Evolutionary conservation across 2,113 vertebrate species (phyloP).

Genomic region (Paradisaea rubra): DNA sequence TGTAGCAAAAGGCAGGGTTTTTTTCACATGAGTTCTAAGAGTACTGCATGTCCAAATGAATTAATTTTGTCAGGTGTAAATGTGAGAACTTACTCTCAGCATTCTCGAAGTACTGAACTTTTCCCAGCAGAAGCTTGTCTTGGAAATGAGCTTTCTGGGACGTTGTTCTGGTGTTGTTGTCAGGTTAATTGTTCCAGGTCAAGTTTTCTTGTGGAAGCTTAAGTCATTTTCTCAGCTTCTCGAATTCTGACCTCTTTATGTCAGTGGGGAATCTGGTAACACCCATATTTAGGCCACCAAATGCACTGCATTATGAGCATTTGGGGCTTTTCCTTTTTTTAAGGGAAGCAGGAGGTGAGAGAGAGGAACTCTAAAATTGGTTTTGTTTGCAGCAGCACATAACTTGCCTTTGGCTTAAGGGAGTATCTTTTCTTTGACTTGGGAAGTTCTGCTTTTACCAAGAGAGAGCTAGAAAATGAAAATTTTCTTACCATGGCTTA

Average conservation of each 20-base stretch:
- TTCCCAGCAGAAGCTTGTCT: constrained; percentile 1
- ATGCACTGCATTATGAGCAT: background rate
- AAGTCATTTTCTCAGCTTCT: constrained; percentile 38
- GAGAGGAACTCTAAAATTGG: background rate
- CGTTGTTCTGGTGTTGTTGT: background rate
- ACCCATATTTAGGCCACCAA: constrained; percentile 27
- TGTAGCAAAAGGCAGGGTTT: background rate
- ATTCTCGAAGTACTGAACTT: background rate
- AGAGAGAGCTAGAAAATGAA: background rate
- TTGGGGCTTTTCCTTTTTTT: background rate
- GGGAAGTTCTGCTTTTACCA: background rate
- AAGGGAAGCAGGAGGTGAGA: background rate
- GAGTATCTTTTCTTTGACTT: background rate
- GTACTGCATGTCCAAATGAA: background rate
- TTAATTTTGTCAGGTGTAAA: background rate
- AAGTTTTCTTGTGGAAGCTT: constrained; percentile 13
- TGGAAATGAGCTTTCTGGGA: background rate
- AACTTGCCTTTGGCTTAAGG: background rate
- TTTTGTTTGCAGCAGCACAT: background rate
- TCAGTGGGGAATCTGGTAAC: constrained; percentile 21
- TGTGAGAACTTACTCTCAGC: background rate
- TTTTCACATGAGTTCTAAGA: background rate
- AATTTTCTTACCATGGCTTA: background rate
- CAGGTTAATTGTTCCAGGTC: constrained; percentile 27
- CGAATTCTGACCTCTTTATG: constrained; percentile 2